These are phyloP conservation scores for Tribolium madens DNA, from an alignment of 1,140 invertebrate genomes.

Conservation along the genomic window DNA sequence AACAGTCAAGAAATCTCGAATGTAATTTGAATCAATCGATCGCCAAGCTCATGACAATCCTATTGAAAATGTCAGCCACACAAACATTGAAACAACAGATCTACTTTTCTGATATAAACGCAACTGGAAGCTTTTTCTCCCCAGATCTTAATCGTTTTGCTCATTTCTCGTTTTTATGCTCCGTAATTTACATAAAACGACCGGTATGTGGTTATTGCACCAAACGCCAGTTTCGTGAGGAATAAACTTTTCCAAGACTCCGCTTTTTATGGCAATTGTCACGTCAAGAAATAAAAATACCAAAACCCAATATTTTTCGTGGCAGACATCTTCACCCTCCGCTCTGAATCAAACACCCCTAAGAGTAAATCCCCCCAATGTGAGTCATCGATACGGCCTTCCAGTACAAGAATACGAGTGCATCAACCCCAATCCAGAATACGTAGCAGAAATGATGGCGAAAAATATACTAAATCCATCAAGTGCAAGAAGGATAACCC, in stretches of 20 bases:
- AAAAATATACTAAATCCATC: conserved; percentile 27
- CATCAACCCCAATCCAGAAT: conserved; percentile 8
- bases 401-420: conserved; percentile 23
- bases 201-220: conserved; percentile 18
- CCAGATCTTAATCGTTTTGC: conserved; percentile 12
- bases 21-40: conserved; percentile 8
- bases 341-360: conserved; percentile 9
- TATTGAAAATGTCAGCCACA: neutral
- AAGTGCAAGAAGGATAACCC: conserved; percentile 20
- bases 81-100: conserved; percentile 1
- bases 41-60: neutral
- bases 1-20: neutral
- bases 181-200: conserved; percentile 8
- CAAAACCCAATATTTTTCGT: neutral
- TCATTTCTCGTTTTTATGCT: neutral
- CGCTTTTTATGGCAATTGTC: neutral
- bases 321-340: conserved; percentile 4
- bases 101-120: neutral
- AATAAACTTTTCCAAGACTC: neutral
- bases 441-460: conserved; percentile 8
- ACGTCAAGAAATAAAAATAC: neutral
- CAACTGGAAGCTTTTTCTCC: neutral
- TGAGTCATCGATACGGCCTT: conserved; percentile 32
- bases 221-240: conserved; percentile 1
- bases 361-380: conserved; percentile 3